These are phyloP conservation scores for Micromys minutus DNA, from an alignment of 2,113 vertebrate genomes.

Conservation along the genomic window DNA sequence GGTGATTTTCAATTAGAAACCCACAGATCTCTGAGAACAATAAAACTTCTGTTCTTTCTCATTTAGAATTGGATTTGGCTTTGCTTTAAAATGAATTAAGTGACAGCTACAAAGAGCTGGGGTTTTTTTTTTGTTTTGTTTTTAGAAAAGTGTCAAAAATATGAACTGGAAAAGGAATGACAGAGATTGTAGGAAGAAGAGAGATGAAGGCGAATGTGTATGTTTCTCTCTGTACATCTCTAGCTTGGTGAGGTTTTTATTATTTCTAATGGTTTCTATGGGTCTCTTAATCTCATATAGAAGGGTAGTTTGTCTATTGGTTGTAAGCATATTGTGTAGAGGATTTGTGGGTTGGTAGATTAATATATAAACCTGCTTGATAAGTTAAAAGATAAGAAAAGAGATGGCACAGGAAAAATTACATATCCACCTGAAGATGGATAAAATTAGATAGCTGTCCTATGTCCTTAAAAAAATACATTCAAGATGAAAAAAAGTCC, in stretches of 20 bases:
- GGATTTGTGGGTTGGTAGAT: no score
- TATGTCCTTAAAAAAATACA: neutral
- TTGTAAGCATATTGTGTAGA: no score
- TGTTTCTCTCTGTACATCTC: no score
- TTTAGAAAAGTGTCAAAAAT: neutral
- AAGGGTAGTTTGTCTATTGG: no score
- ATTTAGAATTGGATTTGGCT: neutral
- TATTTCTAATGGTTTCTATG: no score
- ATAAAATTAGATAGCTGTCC: neutral
- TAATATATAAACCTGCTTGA: no score
- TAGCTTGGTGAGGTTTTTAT: no score
- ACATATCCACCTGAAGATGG: neutral
- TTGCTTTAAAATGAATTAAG: neutral
- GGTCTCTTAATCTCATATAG: no score
- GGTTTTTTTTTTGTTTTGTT: neutral
- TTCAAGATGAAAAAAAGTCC: neutral
- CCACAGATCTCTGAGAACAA: neutral
- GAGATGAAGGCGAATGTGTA: no score
- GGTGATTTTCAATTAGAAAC: neutral
- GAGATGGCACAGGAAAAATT: neutral
- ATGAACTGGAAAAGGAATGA: neutral
- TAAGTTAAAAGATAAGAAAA: no score
- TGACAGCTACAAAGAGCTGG: neutral
- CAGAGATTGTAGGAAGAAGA: no score
- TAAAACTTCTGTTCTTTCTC: neutral